A percentile compares a stretch with the other conserved stretches of the same genome.
Conservation (phyloP, 2,113 vertebrate species). For the Eulemur rufifrons region DNA sequence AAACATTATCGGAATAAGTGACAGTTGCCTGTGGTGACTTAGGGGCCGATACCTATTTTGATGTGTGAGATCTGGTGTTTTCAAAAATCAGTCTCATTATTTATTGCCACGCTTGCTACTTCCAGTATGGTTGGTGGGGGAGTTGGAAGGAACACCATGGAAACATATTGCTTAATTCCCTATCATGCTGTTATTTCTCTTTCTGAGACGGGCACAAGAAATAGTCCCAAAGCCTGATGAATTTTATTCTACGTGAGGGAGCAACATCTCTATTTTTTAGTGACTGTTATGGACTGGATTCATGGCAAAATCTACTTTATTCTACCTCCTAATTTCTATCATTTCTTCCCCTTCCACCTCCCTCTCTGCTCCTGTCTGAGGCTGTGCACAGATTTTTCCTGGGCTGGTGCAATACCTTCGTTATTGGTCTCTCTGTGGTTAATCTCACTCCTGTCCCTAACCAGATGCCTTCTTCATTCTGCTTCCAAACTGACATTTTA, state of each 20-base stretch:
- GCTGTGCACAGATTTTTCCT: neutral
- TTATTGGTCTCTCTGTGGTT: neutral
- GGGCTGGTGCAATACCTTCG: neutral
- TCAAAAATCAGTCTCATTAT: neutral
- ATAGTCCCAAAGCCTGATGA: neutral
- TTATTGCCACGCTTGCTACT: neutral
- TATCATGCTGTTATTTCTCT: neutral
- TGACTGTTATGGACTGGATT: neutral
- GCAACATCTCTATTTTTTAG: neutral
- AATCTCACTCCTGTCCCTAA: neutral
- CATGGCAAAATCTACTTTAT: neutral
- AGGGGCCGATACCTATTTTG: neutral
- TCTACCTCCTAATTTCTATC: neutral
- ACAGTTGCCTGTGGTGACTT: neutral
- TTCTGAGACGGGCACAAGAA: neutral
- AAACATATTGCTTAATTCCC: neutral
- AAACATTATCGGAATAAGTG: neutral
- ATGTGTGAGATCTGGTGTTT: neutral
- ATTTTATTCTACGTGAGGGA: neutral
- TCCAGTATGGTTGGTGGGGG: neutral
- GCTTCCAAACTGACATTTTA: slow-evolving; percentile 8
- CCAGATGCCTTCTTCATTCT: neutral
- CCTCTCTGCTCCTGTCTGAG: neutral
- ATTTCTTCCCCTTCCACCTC: neutral
- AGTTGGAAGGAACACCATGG: neutral